Evolutionary conservation across 1,140 invertebrate species (phyloP), one percentile per base, ranked within the genome.

Genomic region (Drosophila watanabei): DNA sequence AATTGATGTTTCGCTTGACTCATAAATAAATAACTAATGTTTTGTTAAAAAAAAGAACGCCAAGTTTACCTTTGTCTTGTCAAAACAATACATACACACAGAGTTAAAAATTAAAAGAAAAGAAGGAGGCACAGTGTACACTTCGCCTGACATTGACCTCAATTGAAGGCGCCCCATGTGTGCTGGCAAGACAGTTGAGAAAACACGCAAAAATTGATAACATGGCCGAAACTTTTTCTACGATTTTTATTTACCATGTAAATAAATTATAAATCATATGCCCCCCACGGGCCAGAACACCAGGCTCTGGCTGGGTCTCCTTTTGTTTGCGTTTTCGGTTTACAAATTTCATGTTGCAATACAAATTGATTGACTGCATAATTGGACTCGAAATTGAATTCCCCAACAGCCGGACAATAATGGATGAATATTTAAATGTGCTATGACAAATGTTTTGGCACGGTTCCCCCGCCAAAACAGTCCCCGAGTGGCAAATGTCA

Each of bases 381-480:
- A 75, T 73, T 77, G 57, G 65, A 77, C 65, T 66, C 41, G 62
- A 58, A 71, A 85, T 85, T 52, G 43, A 68, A 69, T 69, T 69
- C 64, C 39, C 64, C 45, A 33, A 33, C 28, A 35, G 18, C 33
- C 49, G 63, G 32, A 20, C 68, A 68, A 63, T 46, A 73, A 75
- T 75, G 57, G 33, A 78, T 81, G 57, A 89, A 80, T 88, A 83
- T 68, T 69, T 85, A 43, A 89, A 79, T 48, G 46, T 46, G 58
- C 65, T 39, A 54, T 78, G 77, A 89, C 79, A 89, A 81, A 81
- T 89, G 81, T 85, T 89, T 79, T 80, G 49, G 52, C 78, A 80
- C 77, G 30, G 33, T 24, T 20, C 35, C 30, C 14, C 39, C 32
- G 35, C 28, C 13, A 37, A 14, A 32, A 11, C 52, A 37, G 35